Evolutionary conservation across 2,113 vertebrate species (phyloP).

Genomic region (Varanus komodoensis): DNA sequence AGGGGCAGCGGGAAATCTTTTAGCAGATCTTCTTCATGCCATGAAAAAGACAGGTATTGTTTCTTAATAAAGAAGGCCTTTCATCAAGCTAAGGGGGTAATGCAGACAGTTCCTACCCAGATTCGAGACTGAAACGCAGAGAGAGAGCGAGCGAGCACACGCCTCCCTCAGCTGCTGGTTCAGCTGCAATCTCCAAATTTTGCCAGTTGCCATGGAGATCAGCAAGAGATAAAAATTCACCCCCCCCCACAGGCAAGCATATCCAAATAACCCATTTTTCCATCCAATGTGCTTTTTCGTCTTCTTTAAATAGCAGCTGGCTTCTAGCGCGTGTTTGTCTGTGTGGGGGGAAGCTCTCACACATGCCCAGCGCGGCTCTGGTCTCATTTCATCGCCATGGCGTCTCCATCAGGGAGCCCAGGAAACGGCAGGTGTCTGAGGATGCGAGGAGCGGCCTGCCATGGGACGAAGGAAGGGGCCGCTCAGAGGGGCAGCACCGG

Average conservation of each 20-base stretch:
- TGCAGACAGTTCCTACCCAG: background rate
- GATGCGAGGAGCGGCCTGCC: background rate
- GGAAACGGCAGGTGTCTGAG: background rate
- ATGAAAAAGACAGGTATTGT: background rate
- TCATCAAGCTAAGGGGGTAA: background rate
- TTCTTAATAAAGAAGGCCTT: constrained; percentile 2
- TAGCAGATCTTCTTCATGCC: background rate
- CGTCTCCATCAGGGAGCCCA: background rate
- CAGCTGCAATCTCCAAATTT: background rate
- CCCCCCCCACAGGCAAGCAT: background rate
- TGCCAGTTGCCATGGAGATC: constrained; percentile 14
- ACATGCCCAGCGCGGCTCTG: background rate
- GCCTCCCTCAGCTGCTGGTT: background rate
- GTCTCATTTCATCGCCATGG: background rate
- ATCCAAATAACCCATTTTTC: background rate
- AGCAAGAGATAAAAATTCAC: background rate
- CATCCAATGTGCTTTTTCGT: background rate
- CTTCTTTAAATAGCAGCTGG: background rate
- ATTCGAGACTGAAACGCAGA: background rate
- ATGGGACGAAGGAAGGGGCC: background rate
- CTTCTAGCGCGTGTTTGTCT: background rate
- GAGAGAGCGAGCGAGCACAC: background rate
- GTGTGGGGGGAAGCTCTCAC: too few species aligned
- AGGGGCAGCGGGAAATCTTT: background rate
- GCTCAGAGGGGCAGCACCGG: too few species aligned